These are phyloP conservation scores for Patagioenas fasciata DNA, from an alignment of 2,113 vertebrate genomes.

Conservation along the genomic window DNA sequence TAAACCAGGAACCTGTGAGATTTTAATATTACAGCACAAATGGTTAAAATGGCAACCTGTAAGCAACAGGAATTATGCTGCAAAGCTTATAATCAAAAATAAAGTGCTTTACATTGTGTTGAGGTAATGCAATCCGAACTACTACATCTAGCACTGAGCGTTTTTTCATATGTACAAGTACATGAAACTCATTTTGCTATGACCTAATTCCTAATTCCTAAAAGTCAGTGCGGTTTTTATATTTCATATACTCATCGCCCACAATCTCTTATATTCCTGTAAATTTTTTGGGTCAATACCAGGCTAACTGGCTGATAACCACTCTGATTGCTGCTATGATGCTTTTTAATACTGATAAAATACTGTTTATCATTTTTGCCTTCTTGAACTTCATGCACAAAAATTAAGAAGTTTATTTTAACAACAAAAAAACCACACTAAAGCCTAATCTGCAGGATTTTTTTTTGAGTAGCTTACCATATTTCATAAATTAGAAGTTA, in stretches of 20 bases:
- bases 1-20: slow-evolving; percentile 83
- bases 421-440: too few species aligned
- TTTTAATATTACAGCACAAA: neutral
- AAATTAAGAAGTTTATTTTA: neutral
- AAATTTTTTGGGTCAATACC: neutral
- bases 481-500: neutral
- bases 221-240: neutral
- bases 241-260: neutral
- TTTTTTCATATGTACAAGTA: neutral
- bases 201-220: too few species aligned
- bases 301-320: neutral
- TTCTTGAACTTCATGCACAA: neutral
- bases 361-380: neutral
- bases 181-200: neutral
- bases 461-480: neutral
- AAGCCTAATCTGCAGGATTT: neutral
- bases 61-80: neutral
- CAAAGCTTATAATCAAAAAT: neutral
- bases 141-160: neutral
- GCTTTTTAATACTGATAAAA: neutral
- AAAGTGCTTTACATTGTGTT: neutral
- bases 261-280: neutral
- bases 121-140: neutral
- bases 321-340: neutral
- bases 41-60: neutral